phyloP scores from a whole-genome alignment of 2,797 vertebrate species.

The Tapera naevia region DNA sequence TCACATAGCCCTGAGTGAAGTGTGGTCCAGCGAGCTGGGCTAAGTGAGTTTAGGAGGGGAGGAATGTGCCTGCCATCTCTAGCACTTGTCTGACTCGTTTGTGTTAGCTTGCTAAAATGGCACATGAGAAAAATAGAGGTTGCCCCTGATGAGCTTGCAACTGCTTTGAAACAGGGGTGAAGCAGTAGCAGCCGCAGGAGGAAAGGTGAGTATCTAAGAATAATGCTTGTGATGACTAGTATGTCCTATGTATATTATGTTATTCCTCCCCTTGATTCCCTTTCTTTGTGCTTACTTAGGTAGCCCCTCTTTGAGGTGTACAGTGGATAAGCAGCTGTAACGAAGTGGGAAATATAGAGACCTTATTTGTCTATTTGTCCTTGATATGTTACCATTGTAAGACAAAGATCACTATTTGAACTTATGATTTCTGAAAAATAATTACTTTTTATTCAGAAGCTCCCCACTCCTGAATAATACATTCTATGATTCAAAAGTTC shows the following conservation, averaged over 20 bases:
- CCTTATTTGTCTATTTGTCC: background rate
- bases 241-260: rapidly evolving
- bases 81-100: background rate
- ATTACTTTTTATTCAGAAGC: background rate
- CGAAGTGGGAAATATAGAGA: background rate
- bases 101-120: background rate
- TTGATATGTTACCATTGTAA: background rate
- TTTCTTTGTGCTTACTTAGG: background rate
- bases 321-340: background rate
- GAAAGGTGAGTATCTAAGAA: background rate
- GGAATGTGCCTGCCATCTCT: background rate
- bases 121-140: background rate
- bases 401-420: background rate
- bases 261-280: background rate
- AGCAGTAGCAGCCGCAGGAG: background rate
- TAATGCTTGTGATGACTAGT: background rate
- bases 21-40: background rate
- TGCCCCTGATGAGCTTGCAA: background rate
- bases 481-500: background rate
- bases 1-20: background rate
- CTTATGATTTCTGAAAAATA: background rate
- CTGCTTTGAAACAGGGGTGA: background rate
- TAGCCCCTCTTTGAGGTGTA: background rate
- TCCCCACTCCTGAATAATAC: background rate
- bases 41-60: background rate